A percentile compares a stretch with the other conserved stretches of the same genome.
These are phyloP conservation scores for Bagarius yarrelli DNA, from an alignment of 2,113 vertebrate genomes.

Conservation along the genomic window DNA sequence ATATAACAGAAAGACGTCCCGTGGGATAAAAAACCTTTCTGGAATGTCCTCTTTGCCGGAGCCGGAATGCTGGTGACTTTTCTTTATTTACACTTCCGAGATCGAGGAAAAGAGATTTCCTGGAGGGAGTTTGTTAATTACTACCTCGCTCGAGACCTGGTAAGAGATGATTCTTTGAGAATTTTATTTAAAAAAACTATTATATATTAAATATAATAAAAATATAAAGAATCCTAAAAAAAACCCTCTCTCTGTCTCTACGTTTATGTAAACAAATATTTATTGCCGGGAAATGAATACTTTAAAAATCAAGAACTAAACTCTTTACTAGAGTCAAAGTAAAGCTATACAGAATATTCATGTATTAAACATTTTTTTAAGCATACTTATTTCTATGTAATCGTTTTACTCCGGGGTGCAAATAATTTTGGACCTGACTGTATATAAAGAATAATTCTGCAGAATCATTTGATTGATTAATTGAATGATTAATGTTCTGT, in stretches of 20 bases:
- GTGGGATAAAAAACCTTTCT: slow-evolving; percentile 76
- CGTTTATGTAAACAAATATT: not conserved
- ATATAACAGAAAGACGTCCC: slow-evolving; percentile 71
- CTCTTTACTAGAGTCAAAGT: not conserved
- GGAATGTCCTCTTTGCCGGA: slow-evolving; percentile 54
- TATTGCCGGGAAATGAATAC: not conserved
- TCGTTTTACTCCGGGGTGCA: not conserved
- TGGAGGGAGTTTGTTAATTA: slow-evolving; percentile 79
- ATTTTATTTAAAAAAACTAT: not conserved
- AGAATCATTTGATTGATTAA: not conserved
- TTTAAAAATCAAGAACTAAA: not conserved
- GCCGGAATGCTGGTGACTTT: slow-evolving; percentile 54
- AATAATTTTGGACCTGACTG: not conserved
- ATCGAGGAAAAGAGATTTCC: slow-evolving; percentile 73
- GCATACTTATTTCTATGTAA: not conserved
- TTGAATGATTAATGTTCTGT: not conserved
- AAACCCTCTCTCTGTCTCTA: no score
- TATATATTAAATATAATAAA: no score
- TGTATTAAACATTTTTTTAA: not conserved
- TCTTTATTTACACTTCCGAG: slow-evolving; percentile 67
- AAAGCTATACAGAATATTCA: not conserved
- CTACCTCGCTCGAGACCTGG: slow-evolving; percentile 73
- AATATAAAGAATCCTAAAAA: no score
- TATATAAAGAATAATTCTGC: not conserved
- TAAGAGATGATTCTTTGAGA: slow-evolving; percentile 53